Percentiles rank a stretch among this genome's conserved stretches.
Evolutionary conservation across 2,888 invertebrate species (phyloP).

Genomic region (Gastrophysa polygoni): DNA sequence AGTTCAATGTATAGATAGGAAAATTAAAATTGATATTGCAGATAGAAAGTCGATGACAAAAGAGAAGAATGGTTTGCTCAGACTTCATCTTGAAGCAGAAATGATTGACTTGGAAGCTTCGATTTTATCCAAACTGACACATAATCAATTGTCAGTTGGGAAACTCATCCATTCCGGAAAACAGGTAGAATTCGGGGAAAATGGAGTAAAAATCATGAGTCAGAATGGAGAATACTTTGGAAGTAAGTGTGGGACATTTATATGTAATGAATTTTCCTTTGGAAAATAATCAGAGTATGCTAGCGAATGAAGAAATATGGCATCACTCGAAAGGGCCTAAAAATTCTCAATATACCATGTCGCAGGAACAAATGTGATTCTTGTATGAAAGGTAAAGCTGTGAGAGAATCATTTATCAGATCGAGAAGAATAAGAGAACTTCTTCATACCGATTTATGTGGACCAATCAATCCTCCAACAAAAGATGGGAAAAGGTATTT

Average conservation of each 20-base stretch:
- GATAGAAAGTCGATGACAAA: slow-evolving; percentile 15
- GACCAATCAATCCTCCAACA: background rate
- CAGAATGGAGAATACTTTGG: background rate
- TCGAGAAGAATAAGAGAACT: background rate
- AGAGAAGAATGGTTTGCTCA: slow-evolving; percentile 13
- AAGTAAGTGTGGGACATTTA: background rate
- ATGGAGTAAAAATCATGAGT: background rate
- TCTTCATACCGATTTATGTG: background rate
- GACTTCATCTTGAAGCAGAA: background rate
- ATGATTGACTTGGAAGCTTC: background rate
- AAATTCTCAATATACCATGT: background rate
- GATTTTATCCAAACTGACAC: background rate
- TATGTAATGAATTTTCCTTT: background rate
- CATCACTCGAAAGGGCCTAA: background rate
- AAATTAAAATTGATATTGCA: background rate
- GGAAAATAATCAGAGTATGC: background rate
- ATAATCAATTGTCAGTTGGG: background rate
- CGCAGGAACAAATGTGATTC: background rate
- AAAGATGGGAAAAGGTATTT: background rate
- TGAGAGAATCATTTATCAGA: background rate
- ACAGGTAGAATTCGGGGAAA: background rate
- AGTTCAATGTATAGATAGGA: slow-evolving; percentile 1
- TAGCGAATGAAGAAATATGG: background rate
- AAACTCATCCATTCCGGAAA: background rate
- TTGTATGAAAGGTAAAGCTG: background rate